These are phyloP conservation scores for Helogale parvula DNA, from an alignment of 2,113 vertebrate genomes.

Conservation along the genomic window DNA sequence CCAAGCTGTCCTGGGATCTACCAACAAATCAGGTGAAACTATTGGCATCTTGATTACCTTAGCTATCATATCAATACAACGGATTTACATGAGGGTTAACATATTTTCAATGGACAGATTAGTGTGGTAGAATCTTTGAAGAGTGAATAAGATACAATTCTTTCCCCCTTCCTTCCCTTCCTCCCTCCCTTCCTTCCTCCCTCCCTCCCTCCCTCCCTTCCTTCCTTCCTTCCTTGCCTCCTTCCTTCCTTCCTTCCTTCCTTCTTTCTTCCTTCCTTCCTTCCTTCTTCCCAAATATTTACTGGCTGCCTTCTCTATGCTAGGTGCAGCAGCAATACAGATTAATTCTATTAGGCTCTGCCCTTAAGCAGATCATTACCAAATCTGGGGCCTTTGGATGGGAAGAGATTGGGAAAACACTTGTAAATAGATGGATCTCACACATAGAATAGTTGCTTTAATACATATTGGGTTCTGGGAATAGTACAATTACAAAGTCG, in stretches of 20 bases:
- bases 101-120: background rate
- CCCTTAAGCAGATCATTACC: background rate
- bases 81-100: background rate
- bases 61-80: background rate
- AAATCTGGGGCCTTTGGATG: background rate
- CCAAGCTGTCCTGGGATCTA: background rate
- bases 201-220: no score
- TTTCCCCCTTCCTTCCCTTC: no score
- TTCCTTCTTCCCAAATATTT: background rate
- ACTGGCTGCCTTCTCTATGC: background rate
- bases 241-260: accelerated
- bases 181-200: accelerated
- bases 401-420: background rate
- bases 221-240: accelerated
- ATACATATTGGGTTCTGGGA: background rate
- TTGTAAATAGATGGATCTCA: background rate
- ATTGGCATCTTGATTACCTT: background rate
- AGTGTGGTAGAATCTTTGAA: background rate
- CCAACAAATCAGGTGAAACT: background rate
- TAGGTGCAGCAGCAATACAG: background rate
- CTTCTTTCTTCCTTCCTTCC: background rate
- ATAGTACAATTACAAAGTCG: background rate
- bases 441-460: background rate
- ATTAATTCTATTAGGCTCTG: background rate
- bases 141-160: background rate